phyloP scores from a whole-genome alignment of 2,113 vertebrate genomes.

The Holacanthus passer region DNA sequence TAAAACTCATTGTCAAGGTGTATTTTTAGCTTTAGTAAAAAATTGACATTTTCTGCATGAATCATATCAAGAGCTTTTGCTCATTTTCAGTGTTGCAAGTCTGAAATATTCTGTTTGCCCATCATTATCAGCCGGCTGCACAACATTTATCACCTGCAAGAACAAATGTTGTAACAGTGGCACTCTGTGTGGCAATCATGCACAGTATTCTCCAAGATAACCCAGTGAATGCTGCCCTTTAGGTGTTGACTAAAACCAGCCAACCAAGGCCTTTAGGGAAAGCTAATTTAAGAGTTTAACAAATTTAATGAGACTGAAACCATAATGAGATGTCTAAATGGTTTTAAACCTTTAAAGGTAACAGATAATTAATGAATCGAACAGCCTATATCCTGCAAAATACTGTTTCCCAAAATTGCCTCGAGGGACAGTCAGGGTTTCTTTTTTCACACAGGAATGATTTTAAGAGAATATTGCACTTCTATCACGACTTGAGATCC shows the following conservation, averaged over 20 bases:
- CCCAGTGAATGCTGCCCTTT: conserved; percentile 9
- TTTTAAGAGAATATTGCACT: neutral
- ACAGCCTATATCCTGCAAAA: neutral
- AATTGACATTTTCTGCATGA: neutral
- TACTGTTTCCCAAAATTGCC: neutral
- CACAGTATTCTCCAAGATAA: conserved; percentile 22
- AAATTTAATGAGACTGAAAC: neutral
- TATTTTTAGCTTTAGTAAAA: no score
- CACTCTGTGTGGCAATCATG: neutral
- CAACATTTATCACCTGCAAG: conserved; percentile 4
- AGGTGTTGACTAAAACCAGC: conserved; percentile 9
- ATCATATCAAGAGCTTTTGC: neutral
- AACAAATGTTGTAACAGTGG: neutral
- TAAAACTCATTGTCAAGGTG: no score
- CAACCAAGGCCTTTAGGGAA: neutral
- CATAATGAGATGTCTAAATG: neutral
- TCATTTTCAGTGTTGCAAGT: conserved; percentile 9
- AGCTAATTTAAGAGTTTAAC: neutral
- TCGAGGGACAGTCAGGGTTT: neutral
- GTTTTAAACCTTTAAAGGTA: neutral
- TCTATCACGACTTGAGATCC: neutral
- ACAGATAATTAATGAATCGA: neutral
- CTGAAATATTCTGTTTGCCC: conserved; percentile 11
- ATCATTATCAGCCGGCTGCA: conserved; percentile 6
- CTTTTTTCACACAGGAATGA: conserved; percentile 1